A percentile compares a stretch with the other conserved stretches of the same genome.
These are phyloP conservation scores for Laupala kohalensis DNA, from an alignment of 1,140 invertebrate genomes.

Conservation along the genomic window DNA sequence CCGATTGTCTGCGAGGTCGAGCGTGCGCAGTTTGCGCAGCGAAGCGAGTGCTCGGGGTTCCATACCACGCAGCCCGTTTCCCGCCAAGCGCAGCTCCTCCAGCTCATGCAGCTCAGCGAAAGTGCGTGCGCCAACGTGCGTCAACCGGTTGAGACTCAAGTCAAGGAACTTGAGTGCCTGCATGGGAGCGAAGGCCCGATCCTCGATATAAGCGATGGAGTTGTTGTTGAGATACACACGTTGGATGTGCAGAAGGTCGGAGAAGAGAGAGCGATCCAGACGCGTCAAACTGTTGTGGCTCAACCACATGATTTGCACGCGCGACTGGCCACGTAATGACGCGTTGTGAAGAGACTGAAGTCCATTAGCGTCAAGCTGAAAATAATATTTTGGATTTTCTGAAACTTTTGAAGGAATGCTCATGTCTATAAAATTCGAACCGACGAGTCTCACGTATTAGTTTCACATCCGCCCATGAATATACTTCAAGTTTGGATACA, in stretches of 20 bases:
- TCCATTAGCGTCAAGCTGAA: slow-evolving; percentile 73
- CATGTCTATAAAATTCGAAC: no score
- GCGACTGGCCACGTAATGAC: slow-evolving; percentile 52
- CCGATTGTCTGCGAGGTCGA: slow-evolving; percentile 49
- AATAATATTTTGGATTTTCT: no score
- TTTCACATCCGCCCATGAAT: no score
- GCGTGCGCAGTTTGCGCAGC: slow-evolving; percentile 40
- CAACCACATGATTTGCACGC: slow-evolving; percentile 75
- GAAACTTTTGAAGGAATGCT: no score
- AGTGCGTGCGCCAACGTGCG: slow-evolving; percentile 37
- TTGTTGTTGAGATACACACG: slow-evolving; percentile 73
- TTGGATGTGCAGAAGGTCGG: slow-evolving; percentile 57
- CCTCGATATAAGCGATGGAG: slow-evolving; percentile 62
- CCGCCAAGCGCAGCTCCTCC: slow-evolving; percentile 47
- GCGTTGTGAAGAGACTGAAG: slow-evolving; percentile 64
- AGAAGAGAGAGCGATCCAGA: slow-evolving; percentile 55
- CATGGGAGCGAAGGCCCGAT: slow-evolving; percentile 61
- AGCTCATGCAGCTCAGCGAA: slow-evolving; percentile 55
- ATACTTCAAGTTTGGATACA: no score
- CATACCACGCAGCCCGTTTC: slow-evolving; percentile 41
- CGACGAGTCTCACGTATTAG: no score
- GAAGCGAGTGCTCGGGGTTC: slow-evolving; percentile 43
- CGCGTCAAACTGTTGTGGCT: slow-evolving; percentile 63
- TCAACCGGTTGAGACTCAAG: slow-evolving; percentile 55
- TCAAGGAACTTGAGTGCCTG: slow-evolving; percentile 62